Conservation (phyloP, 2,797 vertebrate species). For the Apogon talboti region DNA sequence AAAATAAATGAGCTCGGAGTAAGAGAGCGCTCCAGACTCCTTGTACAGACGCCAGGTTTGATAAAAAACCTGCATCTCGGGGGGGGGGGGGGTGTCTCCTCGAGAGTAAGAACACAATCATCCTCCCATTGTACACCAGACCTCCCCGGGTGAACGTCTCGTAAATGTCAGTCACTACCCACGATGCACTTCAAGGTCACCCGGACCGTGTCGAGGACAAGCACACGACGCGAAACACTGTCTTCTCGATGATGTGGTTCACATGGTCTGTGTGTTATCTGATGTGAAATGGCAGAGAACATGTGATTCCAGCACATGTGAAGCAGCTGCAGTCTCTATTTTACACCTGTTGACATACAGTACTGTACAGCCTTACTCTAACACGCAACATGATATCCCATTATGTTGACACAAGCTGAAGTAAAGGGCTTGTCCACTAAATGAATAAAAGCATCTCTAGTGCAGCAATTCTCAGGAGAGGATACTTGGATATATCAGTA, state of each 20-base stretch:
- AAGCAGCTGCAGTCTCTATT: conserved; percentile 13
- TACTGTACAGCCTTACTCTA: conserved; percentile 22
- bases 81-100: not conserved
- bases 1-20: conserved; percentile 33
- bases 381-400: conserved; percentile 21
- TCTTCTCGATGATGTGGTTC: conserved; percentile 15
- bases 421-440: conserved; percentile 15
- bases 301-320: too few species aligned
- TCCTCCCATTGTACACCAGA: too few species aligned
- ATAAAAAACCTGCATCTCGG: conserved; percentile 20
- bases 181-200: conserved; percentile 37
- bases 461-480: too few species aligned
- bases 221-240: conserved; percentile 9
- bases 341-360: conserved; percentile 32
- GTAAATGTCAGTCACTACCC: conserved; percentile 15
- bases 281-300: conserved; percentile 21
- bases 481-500: too few species aligned
- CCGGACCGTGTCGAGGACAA: too few species aligned
- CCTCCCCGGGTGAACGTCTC: conserved; percentile 21
- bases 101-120: conserved; percentile 3
- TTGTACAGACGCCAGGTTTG: not conserved
- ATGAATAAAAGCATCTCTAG: not conserved
- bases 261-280: conserved; percentile 33
- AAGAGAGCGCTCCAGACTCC: conserved; percentile 4
- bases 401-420: conserved; percentile 18